A percentile compares a stretch with the other conserved stretches of the same genome.
Evolutionary conservation across 2,888 invertebrate genomes (phyloP).

Genomic region (Phaedon cochleariae): DNA sequence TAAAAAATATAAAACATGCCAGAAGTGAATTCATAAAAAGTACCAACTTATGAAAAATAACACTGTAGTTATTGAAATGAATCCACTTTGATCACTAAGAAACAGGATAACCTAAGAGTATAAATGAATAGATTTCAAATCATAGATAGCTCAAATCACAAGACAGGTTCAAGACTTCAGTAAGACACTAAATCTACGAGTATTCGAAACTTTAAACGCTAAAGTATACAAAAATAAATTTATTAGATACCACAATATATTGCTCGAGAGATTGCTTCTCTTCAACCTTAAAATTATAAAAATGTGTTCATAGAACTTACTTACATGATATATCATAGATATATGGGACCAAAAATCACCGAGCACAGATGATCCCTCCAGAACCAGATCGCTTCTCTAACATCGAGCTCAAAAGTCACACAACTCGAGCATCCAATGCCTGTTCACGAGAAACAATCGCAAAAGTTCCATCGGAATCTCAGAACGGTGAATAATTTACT

Average conservation of each 20-base stretch:
- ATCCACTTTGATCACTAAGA: too few relatives aligned
- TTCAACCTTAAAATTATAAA: conserved; percentile 16
- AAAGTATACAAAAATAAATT: not conserved
- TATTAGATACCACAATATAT: not conserved
- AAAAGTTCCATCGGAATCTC: conserved; percentile 4
- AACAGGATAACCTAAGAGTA: too few relatives aligned
- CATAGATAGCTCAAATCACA: too few relatives aligned
- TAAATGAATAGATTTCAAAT: too few relatives aligned
- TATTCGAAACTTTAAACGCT: not conserved
- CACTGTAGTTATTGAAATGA: too few relatives aligned
- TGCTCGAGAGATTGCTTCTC: not conserved
- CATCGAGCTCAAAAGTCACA: conserved; percentile 52
- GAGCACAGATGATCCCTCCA: conserved; percentile 47
- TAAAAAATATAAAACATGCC: too few relatives aligned
- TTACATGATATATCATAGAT: conserved; percentile 94
- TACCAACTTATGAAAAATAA: too few relatives aligned
- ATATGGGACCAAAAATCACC: conserved; percentile 85
- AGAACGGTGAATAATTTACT: conserved; percentile 60
- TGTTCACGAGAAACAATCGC: conserved; percentile 6
- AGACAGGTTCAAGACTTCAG: too few relatives aligned
- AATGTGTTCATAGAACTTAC: conserved; percentile 94
- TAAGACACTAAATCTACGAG: not conserved
- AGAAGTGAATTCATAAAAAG: too few relatives aligned
- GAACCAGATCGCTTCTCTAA: conserved; percentile 28
- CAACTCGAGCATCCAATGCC: conserved; percentile 49